Evolutionary conservation across 1,140 invertebrate genomes (phyloP).

Genomic region (Antheraea mylitta): DNA sequence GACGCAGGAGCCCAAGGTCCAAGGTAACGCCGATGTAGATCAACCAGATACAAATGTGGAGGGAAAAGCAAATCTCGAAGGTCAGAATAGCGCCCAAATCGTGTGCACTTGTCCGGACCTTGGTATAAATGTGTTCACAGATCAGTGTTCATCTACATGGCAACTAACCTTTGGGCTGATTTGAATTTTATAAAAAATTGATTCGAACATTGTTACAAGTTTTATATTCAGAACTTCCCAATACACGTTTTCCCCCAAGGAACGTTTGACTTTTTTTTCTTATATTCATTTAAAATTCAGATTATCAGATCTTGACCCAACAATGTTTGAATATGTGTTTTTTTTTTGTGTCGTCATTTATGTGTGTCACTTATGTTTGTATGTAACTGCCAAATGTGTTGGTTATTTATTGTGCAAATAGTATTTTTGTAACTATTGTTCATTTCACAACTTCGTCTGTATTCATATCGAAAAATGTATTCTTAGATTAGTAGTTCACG

Average conservation of each 20-base stretch:
- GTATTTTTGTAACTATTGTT: background rate
- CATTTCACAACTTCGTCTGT: no score
- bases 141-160: conserved; percentile 58
- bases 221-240: background rate
- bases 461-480: no score
- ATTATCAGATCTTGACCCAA: background rate
- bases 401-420: background rate
- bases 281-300: background rate
- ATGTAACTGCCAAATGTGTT: background rate
- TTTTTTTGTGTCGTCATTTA: background rate
- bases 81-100: conserved; percentile 42
- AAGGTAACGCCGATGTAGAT: conserved; percentile 71
- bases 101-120: conserved; percentile 4
- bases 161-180: conserved; percentile 45
- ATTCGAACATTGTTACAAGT: conserved; percentile 3
- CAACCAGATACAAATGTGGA: conserved; percentile 41
- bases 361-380: background rate
- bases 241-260: no score
- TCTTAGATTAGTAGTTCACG: no score
- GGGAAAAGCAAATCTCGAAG: conserved; percentile 35
- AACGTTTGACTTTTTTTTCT: background rate
- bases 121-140: conserved; percentile 36
- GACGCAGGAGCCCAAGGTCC: conserved; percentile 43
- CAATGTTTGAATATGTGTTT: background rate
- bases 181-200: background rate